Percentiles rank a stretch among this genome's conserved stretches.
phyloP scores from a whole-genome alignment of 2,113 vertebrate genomes.

The Platysteira castanea region DNA sequence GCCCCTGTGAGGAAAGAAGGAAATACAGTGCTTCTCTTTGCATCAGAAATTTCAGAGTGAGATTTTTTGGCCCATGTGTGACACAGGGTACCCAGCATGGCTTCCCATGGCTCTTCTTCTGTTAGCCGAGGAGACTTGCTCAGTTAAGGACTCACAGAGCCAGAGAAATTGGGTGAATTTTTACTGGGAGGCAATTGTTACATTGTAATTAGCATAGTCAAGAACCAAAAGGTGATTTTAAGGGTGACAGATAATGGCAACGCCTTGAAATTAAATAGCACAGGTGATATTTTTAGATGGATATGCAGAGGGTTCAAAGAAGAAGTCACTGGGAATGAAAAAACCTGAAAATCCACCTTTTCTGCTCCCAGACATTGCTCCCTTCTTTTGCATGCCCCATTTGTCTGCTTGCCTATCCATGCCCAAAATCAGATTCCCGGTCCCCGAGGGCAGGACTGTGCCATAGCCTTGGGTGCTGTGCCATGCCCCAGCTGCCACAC shows the following conservation, averaged over 20 bases:
- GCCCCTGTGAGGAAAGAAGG: background rate
- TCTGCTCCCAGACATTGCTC: background rate
- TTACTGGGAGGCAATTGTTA: background rate
- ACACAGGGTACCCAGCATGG: background rate
- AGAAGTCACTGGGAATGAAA: background rate
- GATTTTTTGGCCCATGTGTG: rapidly evolving
- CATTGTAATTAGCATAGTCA: background rate
- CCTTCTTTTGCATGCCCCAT: background rate
- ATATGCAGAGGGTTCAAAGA: background rate
- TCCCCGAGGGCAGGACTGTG: background rate
- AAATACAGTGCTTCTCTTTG: background rate
- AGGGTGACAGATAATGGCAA: background rate
- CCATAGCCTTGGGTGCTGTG: background rate
- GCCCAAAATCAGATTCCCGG: background rate
- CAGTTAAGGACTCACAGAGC: background rate
- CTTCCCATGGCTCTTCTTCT: background rate
- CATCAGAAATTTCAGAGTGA: background rate
- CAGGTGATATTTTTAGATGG: rapidly evolving
- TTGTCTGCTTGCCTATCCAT: background rate
- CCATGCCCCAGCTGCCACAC: background rate
- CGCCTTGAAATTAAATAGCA: background rate
- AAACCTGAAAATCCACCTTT: background rate
- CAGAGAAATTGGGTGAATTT: background rate
- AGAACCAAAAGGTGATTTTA: background rate
- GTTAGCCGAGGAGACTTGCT: background rate